These are phyloP conservation scores for Formicarius rufipectus DNA, from an alignment of 2,113 vertebrate genomes.

Conservation along the genomic window DNA sequence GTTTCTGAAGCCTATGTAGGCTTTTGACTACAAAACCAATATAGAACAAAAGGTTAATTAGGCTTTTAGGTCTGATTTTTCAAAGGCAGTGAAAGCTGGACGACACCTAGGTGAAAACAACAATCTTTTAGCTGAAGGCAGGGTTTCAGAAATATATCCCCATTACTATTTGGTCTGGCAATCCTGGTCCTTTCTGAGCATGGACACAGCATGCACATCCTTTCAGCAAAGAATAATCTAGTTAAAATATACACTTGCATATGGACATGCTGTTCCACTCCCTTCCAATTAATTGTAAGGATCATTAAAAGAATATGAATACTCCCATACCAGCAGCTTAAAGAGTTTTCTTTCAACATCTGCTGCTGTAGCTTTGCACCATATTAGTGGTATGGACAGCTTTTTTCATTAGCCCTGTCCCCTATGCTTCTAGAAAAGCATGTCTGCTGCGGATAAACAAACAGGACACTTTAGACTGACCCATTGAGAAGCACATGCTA, in stretches of 20 bases:
- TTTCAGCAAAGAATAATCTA: conserved; percentile 18
- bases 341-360: neutral
- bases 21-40: conserved; percentile 37
- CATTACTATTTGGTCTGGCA: neutral
- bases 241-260: conserved; percentile 28
- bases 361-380: neutral
- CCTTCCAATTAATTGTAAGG: neutral
- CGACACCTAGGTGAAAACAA: neutral
- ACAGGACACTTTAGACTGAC: neutral
- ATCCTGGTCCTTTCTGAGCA: neutral
- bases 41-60: conserved; percentile 50
- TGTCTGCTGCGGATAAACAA: neutral
- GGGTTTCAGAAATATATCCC: neutral
- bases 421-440: neutral
- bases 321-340: neutral
- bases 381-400: neutral
- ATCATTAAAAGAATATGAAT: neutral
- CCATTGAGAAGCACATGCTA: neutral
- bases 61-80: neutral
- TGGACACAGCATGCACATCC: neutral
- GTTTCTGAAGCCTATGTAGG: conserved; percentile 35
- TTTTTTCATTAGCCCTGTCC: neutral
- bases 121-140: neutral
- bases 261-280: neutral
- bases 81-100: conserved; percentile 2